Evolutionary conservation across 2,797 vertebrate genomes (phyloP), one percentile per base, ranked within the genome.

Genomic region (Myiotriccus ornatus): DNA sequence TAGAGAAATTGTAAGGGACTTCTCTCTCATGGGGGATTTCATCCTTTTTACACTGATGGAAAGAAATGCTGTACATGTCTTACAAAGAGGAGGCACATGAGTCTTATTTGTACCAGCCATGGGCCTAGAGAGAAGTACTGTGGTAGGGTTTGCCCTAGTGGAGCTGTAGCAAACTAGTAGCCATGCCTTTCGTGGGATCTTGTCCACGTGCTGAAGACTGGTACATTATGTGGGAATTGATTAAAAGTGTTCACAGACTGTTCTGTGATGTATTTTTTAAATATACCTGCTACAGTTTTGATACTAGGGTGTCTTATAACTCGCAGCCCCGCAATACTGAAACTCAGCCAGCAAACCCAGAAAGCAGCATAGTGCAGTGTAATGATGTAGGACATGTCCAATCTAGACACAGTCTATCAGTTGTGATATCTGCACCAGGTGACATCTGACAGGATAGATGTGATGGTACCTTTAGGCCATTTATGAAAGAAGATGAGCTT

Each of bases 321-420:
- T 77, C 0, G 0, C n/a, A 82, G 70, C 35, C 39, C 55, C 64
- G 64, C 12, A 17, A 16, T 79, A 49, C 10, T 0, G 0, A 34
- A 74, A 57, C 50, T 81, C 18, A 25, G 22, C n/a, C 70, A 49
- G 70, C 75, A 76, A 84, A 62, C 18, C 18, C 25, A 28, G 69
- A 76, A 79, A 27, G 53, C 46, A 82, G 28, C 32, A 35, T 13
- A 62, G 23, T 46, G 18, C 35, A 25, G 4, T 43, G n/a, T 69
- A 55, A 24, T 50, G 39, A 44, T 24, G 44, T 35, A 67, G 69
- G 50, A 44, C 18, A 5, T 44, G 34, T 68, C 46, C 6, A 2
- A 0, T 69, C 16, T 18, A n/a, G 59, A 25, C 20, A 30, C 52
- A 52, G 5, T 71, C 16, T 50, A 6, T 60, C 35, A 16, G 3